A percentile compares a stretch with the other conserved stretches of the same genome.
phyloP scores from a whole-genome alignment of 2,113 vertebrate genomes.

The Platichthys flesus region DNA sequence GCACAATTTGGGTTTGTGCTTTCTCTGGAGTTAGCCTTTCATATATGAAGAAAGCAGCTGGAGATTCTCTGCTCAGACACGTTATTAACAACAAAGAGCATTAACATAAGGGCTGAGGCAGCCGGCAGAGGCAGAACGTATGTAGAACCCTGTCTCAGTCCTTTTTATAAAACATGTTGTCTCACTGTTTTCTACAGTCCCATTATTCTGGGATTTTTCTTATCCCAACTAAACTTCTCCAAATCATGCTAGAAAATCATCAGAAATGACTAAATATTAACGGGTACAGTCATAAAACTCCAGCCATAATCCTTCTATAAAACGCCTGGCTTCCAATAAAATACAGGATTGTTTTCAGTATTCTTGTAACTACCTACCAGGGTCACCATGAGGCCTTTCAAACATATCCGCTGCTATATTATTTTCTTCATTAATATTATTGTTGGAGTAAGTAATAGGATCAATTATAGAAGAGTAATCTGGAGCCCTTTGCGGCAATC shows the following conservation, averaged over 20 bases:
- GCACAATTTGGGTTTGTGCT: no score
- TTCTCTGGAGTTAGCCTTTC: no score
- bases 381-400: background rate
- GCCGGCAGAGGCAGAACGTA: no score
- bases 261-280: background rate
- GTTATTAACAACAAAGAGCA: no score
- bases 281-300: background rate
- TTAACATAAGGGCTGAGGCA: no score
- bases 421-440: background rate
- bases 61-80: no score
- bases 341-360: background rate
- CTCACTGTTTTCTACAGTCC: no score
- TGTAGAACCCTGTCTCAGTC: no score
- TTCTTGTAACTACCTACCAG: background rate
- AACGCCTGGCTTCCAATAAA: background rate
- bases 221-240: no score
- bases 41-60: no score
- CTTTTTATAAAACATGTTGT: no score
- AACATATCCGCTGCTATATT: background rate
- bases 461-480: background rate
- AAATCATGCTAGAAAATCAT: background rate
- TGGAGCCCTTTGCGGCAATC: background rate
- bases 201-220: background rate
- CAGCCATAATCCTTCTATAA: background rate
- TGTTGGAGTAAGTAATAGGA: no score